Conservation (phyloP, 2,888 invertebrate species). For the Chloromyia formosa region DNA sequence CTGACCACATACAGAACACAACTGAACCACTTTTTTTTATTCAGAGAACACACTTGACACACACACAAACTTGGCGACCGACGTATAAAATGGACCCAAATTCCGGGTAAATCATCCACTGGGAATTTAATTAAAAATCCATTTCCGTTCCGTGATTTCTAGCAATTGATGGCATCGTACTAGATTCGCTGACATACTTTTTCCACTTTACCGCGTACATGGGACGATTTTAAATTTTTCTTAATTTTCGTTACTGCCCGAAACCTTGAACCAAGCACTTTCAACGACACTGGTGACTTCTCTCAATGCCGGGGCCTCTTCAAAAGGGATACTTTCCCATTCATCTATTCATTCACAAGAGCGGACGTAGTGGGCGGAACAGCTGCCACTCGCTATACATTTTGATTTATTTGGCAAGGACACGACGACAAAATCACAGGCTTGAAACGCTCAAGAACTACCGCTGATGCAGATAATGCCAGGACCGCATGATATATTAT, state of each 20-base stretch:
- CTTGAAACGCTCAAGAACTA: background rate
- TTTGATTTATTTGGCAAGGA: conserved; percentile 26
- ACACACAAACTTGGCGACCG: background rate
- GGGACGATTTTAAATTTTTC: background rate
- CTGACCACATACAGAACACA: background rate
- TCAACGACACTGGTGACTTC: background rate
- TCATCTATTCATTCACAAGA: conserved; percentile 18
- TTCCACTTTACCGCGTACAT: no score
- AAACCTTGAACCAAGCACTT: conserved; percentile 15
- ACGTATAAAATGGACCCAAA: background rate
- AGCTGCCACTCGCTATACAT: conserved; percentile 12
- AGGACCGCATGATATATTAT: background rate
- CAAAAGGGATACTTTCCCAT: background rate
- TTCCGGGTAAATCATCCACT: conserved; percentile 10
- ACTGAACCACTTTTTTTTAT: no score
- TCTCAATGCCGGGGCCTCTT: background rate
- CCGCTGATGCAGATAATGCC: conserved; percentile 8
- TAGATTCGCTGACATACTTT: no score
- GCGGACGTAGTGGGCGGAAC: background rate
- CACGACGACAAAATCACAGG: background rate
- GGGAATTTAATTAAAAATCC: conserved; percentile 26
- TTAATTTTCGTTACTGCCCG: background rate
- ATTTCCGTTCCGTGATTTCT: conserved; percentile 15
- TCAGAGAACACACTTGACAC: background rate
- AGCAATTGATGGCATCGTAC: conserved; percentile 13